Percentiles rank a stretch among this genome's conserved stretches.
phyloP scores from a whole-genome alignment of 2,888 invertebrate genomes.

The Caprella mutica region DNA sequence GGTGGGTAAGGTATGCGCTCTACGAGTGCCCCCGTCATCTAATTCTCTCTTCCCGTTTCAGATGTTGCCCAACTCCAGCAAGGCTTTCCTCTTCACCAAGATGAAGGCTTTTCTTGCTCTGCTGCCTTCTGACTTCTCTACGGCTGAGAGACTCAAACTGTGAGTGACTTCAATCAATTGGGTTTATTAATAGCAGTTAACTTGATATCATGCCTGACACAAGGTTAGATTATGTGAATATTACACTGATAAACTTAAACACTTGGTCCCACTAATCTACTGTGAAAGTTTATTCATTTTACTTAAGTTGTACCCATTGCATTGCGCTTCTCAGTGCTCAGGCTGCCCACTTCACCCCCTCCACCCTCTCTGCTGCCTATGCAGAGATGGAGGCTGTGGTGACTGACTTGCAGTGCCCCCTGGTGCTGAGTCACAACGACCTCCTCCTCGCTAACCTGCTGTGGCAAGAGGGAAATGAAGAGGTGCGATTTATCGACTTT shows the following conservation, averaged over 20 bases:
- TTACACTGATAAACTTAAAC: too few relatives aligned
- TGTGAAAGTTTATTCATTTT: too few relatives aligned
- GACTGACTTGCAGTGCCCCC: conserved; percentile 54
- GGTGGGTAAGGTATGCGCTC: too few relatives aligned
- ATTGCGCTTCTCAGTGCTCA: too few relatives aligned
- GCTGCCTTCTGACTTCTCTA: conserved; percentile 41
- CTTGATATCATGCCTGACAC: too few relatives aligned
- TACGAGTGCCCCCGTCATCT: too few relatives aligned
- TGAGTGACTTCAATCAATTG: conserved; percentile 40
- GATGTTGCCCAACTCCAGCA: background rate
- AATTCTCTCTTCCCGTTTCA: background rate
- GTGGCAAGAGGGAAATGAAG: conserved; percentile 56
- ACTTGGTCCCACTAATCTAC: too few relatives aligned
- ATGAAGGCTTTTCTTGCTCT: conserved; percentile 14
- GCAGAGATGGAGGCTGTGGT: conserved; percentile 54
- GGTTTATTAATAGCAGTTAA: background rate
- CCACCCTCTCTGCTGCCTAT: too few relatives aligned
- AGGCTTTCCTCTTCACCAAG: conserved; percentile 15
- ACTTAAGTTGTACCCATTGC: too few relatives aligned
- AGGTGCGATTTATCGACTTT: conserved; percentile 87
- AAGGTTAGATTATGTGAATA: too few relatives aligned
- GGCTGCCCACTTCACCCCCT: too few relatives aligned
- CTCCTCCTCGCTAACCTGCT: conserved; percentile 87
- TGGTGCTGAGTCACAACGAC: conserved; percentile 96
- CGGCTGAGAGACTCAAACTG: conserved; percentile 56